Base-by-base conservation (phyloP, 2,888 invertebrate genomes). In the Sycophila texana region DNA sequence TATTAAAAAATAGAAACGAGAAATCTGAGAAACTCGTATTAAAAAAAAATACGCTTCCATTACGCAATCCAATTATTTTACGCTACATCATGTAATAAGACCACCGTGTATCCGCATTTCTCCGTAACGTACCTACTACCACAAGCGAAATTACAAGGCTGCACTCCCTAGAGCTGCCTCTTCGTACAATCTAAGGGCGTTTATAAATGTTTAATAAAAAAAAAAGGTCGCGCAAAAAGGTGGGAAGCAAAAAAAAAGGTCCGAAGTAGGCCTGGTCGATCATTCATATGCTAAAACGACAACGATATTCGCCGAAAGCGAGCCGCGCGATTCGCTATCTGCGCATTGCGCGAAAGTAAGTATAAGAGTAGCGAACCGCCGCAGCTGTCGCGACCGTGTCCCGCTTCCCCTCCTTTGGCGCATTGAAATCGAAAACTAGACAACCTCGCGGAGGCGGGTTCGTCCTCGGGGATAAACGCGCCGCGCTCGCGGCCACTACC, bases 291-390 rank as follows among this genome's bases (percentile, higher is more conserved):
- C 88, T 88, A 89, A 26, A 89, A 89, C 87, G 88, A 89, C 88
- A 39, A 66, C 60, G n/a, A 88, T 87, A 88, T 86, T 86, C 85
- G 85, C 82, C 86, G 86, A 85, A 87, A 87, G 86, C 86, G 87
- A 74, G n/a, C 14, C 30, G 61, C 26, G 86, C 84, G 85, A 88
- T 87, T 88, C 85, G 86, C 86, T 88, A 88, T 88, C 87, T 85
- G 39, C 20, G 20, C 20, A 26, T 20, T 14, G 20, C 58, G 20
- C 60, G 22, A 20, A 60, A 39, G 39, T 39, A 7, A 26, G 26
- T 67, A 66, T 73, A 73, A 77, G 73, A 73, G 65, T n/a, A 51
- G 58, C 51, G 49, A 65, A 47, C 22, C 20, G 58, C 18, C 49
- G 58, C 77, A 77, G 77, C 77, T 72, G 77, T 66, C 60, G 30